These are phyloP conservation scores for Gordius sp. DNA, from an alignment of 2,888 invertebrate genomes.

Conservation along the genomic window DNA sequence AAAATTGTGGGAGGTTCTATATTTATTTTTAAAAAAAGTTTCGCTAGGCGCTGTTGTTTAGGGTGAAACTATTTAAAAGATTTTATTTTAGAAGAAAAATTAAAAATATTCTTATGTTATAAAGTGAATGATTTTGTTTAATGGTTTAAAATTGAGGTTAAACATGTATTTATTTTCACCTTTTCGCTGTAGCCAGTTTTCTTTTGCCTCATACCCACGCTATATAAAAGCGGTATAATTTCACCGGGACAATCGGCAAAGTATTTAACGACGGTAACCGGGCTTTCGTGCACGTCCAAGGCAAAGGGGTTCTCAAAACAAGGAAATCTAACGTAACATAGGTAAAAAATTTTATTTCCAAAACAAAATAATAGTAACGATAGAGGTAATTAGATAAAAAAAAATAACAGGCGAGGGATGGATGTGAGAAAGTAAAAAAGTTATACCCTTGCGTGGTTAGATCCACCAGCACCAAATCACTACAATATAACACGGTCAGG, in stretches of 20 bases:
- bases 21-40: too few species aligned
- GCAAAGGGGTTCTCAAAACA: constrained; percentile 98
- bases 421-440: constrained; percentile 4
- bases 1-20: too few species aligned
- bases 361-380: neutral
- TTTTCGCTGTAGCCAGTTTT: constrained; percentile 35
- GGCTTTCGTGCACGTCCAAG: constrained; percentile 95
- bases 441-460: constrained; percentile 52
- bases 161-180: too few species aligned
- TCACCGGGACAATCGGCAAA: constrained; percentile 91
- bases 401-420: constrained; percentile 16
- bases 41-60: too few species aligned
- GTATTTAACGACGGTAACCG: constrained; percentile 84
- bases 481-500: constrained; percentile 79
- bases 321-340: constrained; percentile 41
- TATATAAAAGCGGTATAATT: constrained; percentile 86
- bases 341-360: neutral
- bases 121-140: too few species aligned
- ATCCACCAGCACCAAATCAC: constrained; percentile 90
- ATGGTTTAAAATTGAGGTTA: too few species aligned
- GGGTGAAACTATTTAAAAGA: too few species aligned
- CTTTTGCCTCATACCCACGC: constrained; percentile 42
- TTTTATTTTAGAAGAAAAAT: too few species aligned
- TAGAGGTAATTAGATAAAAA: constrained; percentile 14
- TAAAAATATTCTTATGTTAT: too few species aligned